Percentiles rank a stretch among this genome's conserved stretches.
phyloP scores from a whole-genome alignment of 2,797 vertebrate genomes.

The Eurystomus glaucurus region DNA sequence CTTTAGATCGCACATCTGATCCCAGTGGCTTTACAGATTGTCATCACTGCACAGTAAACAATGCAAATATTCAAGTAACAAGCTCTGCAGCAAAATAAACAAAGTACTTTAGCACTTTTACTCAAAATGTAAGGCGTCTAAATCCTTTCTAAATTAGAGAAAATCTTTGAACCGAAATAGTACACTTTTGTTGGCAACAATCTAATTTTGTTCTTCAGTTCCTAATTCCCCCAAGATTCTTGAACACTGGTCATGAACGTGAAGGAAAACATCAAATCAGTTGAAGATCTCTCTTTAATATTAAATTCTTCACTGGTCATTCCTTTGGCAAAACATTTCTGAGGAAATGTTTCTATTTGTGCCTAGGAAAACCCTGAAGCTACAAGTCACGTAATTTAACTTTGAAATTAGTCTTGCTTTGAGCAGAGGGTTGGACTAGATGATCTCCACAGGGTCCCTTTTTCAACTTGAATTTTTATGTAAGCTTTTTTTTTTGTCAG shows the following conservation, averaged over 20 bases:
- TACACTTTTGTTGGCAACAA: neutral
- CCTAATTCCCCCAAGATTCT: neutral
- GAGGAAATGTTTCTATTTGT: neutral
- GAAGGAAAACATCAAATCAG: neutral
- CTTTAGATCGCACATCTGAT: neutral
- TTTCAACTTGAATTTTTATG: neutral
- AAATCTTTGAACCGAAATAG: neutral
- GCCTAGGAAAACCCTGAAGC: neutral
- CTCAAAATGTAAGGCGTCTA: neutral
- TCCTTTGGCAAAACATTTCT: neutral
- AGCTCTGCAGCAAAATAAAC: neutral
- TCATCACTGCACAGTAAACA: neutral
- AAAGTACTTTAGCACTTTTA: neutral
- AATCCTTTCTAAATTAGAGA: neutral
- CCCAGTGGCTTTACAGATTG: neutral
- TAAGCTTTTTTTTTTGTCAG: neutral
- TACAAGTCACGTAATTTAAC: constrained; percentile 11
- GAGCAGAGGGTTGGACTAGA: neutral
- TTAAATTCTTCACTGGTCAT: neutral
- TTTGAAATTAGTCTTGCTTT: constrained; percentile 1
- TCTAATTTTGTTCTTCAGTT: neutral
- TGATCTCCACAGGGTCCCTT: neutral
- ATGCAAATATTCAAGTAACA: neutral
- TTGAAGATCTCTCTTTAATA: neutral
- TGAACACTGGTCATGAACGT: neutral